Conservation (phyloP, 2,797 vertebrate species). For the Micrastur ruficollis region DNA sequence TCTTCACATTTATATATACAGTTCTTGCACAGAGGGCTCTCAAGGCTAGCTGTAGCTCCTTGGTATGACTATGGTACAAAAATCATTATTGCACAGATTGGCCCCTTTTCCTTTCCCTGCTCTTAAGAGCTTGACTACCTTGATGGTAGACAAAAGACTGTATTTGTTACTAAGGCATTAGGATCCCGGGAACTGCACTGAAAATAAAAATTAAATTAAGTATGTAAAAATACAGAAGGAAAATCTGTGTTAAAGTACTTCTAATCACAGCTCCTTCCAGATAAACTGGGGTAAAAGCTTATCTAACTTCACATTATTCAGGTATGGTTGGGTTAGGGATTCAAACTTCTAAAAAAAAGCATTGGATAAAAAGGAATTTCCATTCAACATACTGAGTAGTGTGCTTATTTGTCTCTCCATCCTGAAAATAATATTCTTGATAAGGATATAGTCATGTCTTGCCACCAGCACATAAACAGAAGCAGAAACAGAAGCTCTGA, state of each 20-base stretch:
- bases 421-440: neutral
- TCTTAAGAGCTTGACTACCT: neutral
- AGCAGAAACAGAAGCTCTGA: neutral
- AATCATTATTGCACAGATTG: neutral
- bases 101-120: neutral
- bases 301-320: neutral
- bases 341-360: neutral
- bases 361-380: neutral
- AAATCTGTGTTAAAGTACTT: neutral
- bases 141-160: neutral
- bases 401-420: neutral
- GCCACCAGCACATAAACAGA: neutral
- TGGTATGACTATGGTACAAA: neutral
- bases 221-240: neutral
- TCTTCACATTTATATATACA: neutral
- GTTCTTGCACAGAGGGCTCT: neutral
- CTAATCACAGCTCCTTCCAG: neutral
- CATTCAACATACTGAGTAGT: neutral
- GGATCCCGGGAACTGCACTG: neutral
- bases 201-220: neutral
- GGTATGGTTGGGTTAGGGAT: neutral
- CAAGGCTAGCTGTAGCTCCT: neutral
- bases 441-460: neutral
- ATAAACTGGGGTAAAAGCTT: neutral
- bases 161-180: neutral